Evolutionary conservation across 2,888 invertebrate genomes (phyloP).

Genomic region (Heliconius ismenius): DNA sequence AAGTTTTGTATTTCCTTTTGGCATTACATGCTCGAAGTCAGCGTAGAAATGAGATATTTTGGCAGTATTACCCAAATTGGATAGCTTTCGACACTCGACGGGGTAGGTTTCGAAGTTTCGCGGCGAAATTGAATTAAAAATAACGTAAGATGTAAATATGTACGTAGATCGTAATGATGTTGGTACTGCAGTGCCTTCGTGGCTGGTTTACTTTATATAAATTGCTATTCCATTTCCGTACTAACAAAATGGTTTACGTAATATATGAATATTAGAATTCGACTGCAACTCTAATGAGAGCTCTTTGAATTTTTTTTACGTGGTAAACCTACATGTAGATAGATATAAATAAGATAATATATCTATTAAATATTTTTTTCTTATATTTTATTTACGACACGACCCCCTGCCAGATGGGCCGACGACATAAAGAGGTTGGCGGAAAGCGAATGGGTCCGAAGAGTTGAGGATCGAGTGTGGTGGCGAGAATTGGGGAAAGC

Average conservation of each 20-base stretch:
- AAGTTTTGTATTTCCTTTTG: constrained; percentile 53
- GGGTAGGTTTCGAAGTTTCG: constrained; percentile 81
- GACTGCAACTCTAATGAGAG: neutral
- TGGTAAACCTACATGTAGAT: neutral
- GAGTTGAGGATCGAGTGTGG: too few relatives aligned
- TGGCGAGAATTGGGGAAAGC: too few relatives aligned
- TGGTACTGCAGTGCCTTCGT: constrained; percentile 54
- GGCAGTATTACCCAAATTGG: constrained; percentile 83
- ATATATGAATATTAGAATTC: constrained; percentile 14
- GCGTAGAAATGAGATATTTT: constrained; percentile 83
- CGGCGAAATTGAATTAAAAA: constrained; percentile 82
- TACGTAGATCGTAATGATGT: constrained; percentile 76
- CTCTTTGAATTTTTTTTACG: neutral
- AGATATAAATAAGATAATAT: neutral
- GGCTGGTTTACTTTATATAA: constrained; percentile 39
- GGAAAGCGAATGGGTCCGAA: too few relatives aligned
- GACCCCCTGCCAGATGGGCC: too few relatives aligned
- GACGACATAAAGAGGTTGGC: too few relatives aligned
- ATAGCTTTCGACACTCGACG: constrained; percentile 83
- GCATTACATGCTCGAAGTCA: constrained; percentile 60
- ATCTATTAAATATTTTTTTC: too few relatives aligned
- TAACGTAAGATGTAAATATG: constrained; percentile 80
- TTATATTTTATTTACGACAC: too few relatives aligned
- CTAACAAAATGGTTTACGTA: constrained; percentile 32
- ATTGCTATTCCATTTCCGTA: constrained; percentile 36